Percentiles rank a stretch among this genome's conserved stretches.
Conservation (phyloP, 2,888 invertebrate genomes). For the Drosophila nr. fundita region DNA sequence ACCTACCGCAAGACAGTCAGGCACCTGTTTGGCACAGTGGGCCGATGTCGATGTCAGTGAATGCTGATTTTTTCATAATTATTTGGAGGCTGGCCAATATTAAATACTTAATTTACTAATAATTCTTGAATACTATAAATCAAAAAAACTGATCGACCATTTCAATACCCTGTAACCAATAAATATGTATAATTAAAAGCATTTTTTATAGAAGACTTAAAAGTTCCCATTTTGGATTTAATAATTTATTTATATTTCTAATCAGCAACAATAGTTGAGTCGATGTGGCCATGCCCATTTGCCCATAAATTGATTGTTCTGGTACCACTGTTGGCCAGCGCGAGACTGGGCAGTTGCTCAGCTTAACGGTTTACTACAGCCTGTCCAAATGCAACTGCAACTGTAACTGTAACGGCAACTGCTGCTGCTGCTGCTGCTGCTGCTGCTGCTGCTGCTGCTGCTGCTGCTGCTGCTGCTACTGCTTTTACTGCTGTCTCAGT, state of each 20-base stretch:
- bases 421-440: too few relatives aligned
- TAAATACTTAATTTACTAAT: not conserved
- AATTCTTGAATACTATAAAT: not conserved
- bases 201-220: not conserved
- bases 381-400: not conserved
- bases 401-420: not conserved
- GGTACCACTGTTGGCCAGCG: not conserved
- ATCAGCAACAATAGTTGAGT: not conserved
- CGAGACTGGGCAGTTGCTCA: not conserved
- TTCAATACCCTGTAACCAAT: not conserved
- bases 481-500: constrained; percentile 88
- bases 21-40: constrained; percentile 2
- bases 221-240: not conserved
- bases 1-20: constrained; percentile 5
- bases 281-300: not conserved
- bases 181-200: not conserved
- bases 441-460: constrained; percentile 1
- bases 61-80: not conserved
- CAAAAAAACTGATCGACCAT: not conserved
- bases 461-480: not conserved
- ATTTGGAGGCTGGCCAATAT: not conserved
- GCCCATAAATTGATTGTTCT: not conserved
- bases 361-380: not conserved
- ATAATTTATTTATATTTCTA: not conserved
- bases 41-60: not conserved